Conservation (phyloP, 2,113 vertebrate species). For the Saimiri boliviensis region DNA sequence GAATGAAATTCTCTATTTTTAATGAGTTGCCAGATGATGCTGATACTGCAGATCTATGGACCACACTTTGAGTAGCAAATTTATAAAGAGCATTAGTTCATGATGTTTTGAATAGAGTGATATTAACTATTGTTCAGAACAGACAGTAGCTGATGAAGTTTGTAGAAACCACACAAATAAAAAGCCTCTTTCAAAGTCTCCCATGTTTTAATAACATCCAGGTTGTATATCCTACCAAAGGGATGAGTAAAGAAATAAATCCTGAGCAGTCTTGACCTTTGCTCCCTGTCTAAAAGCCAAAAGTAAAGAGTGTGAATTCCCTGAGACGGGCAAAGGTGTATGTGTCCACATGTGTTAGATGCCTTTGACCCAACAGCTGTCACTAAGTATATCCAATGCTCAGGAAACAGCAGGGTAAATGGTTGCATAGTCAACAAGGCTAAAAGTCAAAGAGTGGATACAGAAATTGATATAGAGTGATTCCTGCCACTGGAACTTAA, state of each 20-base stretch:
- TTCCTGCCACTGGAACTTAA: constrained; percentile 56
- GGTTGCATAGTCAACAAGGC: not conserved
- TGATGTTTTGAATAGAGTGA: not conserved
- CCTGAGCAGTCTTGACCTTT: not conserved
- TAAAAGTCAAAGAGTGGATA: constrained; percentile 30
- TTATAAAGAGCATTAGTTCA: not conserved
- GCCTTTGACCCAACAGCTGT: constrained; percentile 7
- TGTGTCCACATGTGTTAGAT: not conserved
- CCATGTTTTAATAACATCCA: not conserved
- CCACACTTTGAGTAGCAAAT: not conserved
- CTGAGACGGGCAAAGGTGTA: not conserved
- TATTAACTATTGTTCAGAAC: not conserved
- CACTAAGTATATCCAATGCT: not conserved
- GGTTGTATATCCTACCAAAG: not conserved
- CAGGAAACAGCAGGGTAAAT: not conserved
- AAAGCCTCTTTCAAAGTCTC: not conserved
- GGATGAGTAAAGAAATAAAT: constrained; percentile 34
- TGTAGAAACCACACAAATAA: not conserved
- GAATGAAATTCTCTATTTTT: not conserved
- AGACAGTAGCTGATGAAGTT: not conserved
- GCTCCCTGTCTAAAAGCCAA: not conserved
- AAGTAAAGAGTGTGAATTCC: not conserved
- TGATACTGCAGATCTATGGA: not conserved
- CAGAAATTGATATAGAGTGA: not conserved
- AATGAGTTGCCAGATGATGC: not conserved